Base-by-base conservation (phyloP, 2,113 vertebrate genomes). In the Salvator merianae region DNA sequence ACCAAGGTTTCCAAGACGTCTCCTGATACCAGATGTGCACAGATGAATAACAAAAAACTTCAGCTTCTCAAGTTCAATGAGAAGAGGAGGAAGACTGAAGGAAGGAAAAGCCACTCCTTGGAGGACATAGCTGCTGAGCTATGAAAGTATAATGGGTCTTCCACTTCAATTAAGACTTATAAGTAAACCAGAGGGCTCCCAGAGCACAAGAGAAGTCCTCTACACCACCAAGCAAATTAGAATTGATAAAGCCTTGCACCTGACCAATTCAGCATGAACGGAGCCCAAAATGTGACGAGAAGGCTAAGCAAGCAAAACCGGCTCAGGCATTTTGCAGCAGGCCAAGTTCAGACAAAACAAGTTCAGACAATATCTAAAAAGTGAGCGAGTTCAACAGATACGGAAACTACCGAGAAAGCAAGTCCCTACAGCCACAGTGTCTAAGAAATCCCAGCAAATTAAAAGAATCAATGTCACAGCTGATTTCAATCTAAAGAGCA, bases 81-180 rank as follows among this genome's bases (percentile, higher is more conserved):
- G 34, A 84, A n/a, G 7, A 53, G 28, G 71, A 16, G 65, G 70
- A 79, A 80, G 83, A 91, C 76, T 89, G 85, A 92, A 0, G 38
- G 14, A 63, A 65, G 55, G 71, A 38, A 86, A 85, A 77, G 18
- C 12, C 10, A n/a, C 84, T 82, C 88, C 70, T 75, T 84, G 66
- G 26, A 28, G 79, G 83, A 83, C 84, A 28, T 75, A 50, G n/a
- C 2, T 55, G 12, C 86, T 69, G 28, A 79, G 59, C 84, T 66
- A 80, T 87, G 86, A 79, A 91, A 92, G 90, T 2, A 34, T 74
- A 89, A 80, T 81, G 30, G 47, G 50, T 84, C 76, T 90, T 24
- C 70, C 16, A 22, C 88, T 78, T 28, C 1, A 53, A 36, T 34
- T 50, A 83, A 81, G 70, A 63, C n/a, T n/a, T n/a, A n/a, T n/a